Evolutionary conservation across 2,113 vertebrate genomes (phyloP), one percentile per base, ranked within the genome.

Genomic region (Ia io): DNA sequence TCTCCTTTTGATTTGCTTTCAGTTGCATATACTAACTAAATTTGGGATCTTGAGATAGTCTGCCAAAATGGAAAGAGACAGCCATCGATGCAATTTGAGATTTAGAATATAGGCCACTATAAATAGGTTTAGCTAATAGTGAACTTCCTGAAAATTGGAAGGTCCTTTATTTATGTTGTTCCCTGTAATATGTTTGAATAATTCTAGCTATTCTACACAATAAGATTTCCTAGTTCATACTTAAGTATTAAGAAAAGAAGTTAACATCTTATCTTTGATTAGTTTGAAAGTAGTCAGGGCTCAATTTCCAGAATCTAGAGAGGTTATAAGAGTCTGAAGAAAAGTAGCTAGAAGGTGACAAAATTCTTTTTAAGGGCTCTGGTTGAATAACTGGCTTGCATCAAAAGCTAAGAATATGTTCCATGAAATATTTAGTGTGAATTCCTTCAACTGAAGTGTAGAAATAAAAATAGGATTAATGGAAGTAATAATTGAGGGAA

Each of bases 401-500:
- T 49, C 20, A 85, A 70, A 90, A 22, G n/a, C 47, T 80, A 85
- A 76, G 22, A 63, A 53, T n/a, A 28, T 63, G 13, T 84, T 85
- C 9, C 9, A 93, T n/a, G 16, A 67, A 84, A 59, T 95, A 17
- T 90, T 95, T 84, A 91, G 7, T 59, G 70, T 91, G 63, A 88
- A 71, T 90, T 93, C 42, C 37, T 93, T 93, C 76, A 30, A 53
- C 8, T 77, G 18, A 90, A 69, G 51, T 70, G 0, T 30, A 83
- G 44, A 69, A 71, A 83, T 90, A 90, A 70, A 86, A 59, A 49
- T 73, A 70, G 40, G 7, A 59, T 88, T 86, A 82, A 69, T 63
- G 59, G 56, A 49, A 56, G n/a, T 59, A 79, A 56, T 91, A 79
- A 76, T 23, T 77, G 69, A 82, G 28, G 11, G 25, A 65, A 56